phyloP scores from a whole-genome alignment of 2,113 vertebrate genomes.

The Lagopus muta region DNA sequence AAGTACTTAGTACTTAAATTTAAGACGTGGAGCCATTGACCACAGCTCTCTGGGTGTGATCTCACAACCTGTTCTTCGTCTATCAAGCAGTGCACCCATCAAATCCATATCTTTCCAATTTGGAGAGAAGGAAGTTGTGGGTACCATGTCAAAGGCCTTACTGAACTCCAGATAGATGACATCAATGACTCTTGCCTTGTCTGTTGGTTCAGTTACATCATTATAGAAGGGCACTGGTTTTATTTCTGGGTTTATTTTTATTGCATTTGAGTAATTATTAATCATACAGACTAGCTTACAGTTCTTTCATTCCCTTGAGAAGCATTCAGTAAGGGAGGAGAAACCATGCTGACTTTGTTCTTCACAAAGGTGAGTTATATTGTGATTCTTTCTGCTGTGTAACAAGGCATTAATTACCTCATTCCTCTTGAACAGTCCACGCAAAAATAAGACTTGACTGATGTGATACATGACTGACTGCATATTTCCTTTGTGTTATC shows the following conservation, averaged over 20 bases:
- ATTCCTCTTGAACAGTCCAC: neutral
- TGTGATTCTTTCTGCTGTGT: neutral
- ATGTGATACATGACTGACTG: neutral
- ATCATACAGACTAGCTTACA: neutral
- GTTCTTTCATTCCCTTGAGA: neutral
- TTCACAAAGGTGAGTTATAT: neutral
- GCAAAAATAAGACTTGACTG: neutral
- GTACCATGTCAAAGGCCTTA: no score
- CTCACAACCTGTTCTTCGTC: no score
- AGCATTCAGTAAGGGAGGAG: neutral
- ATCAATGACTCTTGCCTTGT: no score
- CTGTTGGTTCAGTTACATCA: no score
- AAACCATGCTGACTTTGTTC: neutral
- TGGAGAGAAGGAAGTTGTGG: no score
- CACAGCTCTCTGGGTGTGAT: no score
- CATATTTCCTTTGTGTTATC: conserved; percentile 17
- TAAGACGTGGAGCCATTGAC: no score
- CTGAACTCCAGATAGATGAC: no score
- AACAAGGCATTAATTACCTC: neutral
- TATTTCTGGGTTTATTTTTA: conserved; percentile 27
- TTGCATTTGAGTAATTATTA: neutral
- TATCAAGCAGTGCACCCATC: no score
- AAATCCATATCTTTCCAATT: no score
- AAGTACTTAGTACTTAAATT: no score
- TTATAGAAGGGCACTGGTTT: no score